These are phyloP conservation scores for Aix galericulata DNA, from an alignment of 2,113 vertebrate genomes.

Conservation along the genomic window DNA sequence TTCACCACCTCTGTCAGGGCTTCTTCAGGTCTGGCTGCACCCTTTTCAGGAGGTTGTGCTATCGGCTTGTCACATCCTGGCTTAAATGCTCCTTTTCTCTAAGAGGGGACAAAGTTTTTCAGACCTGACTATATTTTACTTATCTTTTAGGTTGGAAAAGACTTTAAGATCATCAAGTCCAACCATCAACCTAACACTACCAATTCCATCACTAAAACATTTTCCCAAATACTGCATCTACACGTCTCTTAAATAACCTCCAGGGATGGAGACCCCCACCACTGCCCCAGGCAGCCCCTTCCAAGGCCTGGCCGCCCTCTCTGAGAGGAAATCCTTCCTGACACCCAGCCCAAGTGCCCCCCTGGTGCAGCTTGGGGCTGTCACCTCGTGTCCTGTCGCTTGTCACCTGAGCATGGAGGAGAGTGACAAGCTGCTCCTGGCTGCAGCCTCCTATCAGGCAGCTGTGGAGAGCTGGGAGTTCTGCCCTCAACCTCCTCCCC, in stretches of 20 bases:
- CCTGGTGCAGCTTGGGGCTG: neutral
- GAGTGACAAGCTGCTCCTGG: neutral
- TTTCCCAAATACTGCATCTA: no score
- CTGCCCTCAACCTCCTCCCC: neutral
- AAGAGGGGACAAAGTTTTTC: neutral
- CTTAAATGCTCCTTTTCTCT: neutral
- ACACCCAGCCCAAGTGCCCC: neutral
- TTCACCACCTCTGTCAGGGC: neutral
- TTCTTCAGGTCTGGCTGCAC: neutral
- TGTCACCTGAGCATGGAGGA: neutral
- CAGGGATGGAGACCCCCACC: no score
- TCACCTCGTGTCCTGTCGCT: neutral
- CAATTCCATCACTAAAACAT: no score
- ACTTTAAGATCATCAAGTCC: no score
- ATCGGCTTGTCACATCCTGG: fast-evolving
- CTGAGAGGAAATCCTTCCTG: neutral
- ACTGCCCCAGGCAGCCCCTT: no score
- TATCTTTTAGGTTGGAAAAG: no score
- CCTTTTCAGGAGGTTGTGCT: neutral
- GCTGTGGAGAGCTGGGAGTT: neutral
- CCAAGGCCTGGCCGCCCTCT: neutral
- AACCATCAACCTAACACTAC: no score
- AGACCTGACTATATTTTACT: neutral
- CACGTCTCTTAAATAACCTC: no score
- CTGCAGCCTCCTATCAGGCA: neutral